Conservation (phyloP, 1,140 invertebrate species). For the Drosophila ambigua region DNA sequence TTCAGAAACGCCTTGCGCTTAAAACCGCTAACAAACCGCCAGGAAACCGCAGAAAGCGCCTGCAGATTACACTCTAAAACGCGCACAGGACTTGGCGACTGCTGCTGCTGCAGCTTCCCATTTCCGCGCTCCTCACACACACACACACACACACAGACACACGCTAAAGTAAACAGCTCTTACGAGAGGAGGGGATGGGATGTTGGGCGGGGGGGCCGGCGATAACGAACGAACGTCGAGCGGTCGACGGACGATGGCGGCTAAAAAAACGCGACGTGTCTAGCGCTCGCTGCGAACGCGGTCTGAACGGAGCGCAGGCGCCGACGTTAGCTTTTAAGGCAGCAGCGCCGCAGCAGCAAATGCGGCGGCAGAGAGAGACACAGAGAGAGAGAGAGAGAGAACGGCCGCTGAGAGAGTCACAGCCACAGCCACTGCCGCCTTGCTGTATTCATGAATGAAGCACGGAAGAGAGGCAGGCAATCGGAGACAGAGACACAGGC, state of each 20-base stretch:
- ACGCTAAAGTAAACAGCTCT: background rate
- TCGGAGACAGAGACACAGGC: background rate
- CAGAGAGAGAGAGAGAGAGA: background rate
- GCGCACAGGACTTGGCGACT: background rate
- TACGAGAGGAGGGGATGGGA: background rate
- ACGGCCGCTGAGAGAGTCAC: background rate
- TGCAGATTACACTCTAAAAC: background rate
- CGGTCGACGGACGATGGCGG: constrained; percentile 23
- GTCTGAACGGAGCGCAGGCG: constrained; percentile 75
- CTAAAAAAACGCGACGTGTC: constrained; percentile 55
- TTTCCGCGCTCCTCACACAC: constrained; percentile 21
- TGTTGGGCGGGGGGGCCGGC: background rate
- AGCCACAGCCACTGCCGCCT: background rate
- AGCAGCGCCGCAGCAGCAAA: background rate
- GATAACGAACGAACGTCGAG: constrained; percentile 17
- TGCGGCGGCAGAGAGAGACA: constrained; percentile 9
- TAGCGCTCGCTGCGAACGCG: constrained; percentile 69
- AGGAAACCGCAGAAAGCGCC: background rate
- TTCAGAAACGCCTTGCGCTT: background rate
- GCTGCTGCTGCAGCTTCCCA: constrained; percentile 1
- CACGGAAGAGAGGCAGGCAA: background rate
- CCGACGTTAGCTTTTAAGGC: constrained; percentile 62
- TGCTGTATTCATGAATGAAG: constrained; percentile 35
- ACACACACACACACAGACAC: background rate
- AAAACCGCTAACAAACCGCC: background rate